phyloP scores from a whole-genome alignment of 2,888 invertebrate species.

The Adela reaumurella region DNA sequence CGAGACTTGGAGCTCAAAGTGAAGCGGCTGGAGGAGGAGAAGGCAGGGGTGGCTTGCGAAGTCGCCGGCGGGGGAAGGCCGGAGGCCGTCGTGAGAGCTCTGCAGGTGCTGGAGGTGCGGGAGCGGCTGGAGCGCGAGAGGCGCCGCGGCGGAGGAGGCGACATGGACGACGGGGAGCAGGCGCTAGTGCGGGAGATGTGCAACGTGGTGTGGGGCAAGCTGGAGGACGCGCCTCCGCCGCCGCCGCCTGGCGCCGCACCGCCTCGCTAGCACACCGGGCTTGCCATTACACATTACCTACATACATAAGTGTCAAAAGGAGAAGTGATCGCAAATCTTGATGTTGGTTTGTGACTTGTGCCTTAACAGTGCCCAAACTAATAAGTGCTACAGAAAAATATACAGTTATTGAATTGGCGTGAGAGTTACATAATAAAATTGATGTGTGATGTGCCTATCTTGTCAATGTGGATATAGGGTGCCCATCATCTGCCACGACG shows the following conservation, averaged over 20 bases:
- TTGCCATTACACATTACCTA: too few relatives aligned
- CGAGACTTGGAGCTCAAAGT: slow-evolving; percentile 85
- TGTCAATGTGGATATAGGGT: too few relatives aligned
- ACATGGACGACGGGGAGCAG: slow-evolving; percentile 84
- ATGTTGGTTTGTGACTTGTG: too few relatives aligned
- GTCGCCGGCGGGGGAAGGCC: slow-evolving; percentile 68
- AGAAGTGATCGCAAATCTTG: too few relatives aligned
- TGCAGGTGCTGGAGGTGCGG: slow-evolving; percentile 88
- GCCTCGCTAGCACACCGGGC: neutral
- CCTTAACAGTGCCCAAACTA: too few relatives aligned
- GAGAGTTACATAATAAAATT: too few relatives aligned
- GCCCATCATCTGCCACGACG: too few relatives aligned
- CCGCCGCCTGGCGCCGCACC: slow-evolving; percentile 34
- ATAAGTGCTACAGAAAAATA: too few relatives aligned
- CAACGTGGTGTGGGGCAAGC: slow-evolving; percentile 89
- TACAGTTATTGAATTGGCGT: too few relatives aligned
- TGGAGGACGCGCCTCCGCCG: slow-evolving; percentile 77
- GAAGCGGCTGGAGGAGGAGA: slow-evolving; percentile 78
- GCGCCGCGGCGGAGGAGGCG: slow-evolving; percentile 48
- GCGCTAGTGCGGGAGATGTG: slow-evolving; percentile 94
- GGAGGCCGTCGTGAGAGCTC: slow-evolving; percentile 88
- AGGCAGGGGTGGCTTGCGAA: slow-evolving; percentile 52
- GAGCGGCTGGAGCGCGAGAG: slow-evolving; percentile 79
- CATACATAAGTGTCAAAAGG: too few relatives aligned
- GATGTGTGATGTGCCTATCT: too few relatives aligned